Evolutionary conservation across 1,140 invertebrate genomes (phyloP).

Genomic region (Limonius californicus): DNA sequence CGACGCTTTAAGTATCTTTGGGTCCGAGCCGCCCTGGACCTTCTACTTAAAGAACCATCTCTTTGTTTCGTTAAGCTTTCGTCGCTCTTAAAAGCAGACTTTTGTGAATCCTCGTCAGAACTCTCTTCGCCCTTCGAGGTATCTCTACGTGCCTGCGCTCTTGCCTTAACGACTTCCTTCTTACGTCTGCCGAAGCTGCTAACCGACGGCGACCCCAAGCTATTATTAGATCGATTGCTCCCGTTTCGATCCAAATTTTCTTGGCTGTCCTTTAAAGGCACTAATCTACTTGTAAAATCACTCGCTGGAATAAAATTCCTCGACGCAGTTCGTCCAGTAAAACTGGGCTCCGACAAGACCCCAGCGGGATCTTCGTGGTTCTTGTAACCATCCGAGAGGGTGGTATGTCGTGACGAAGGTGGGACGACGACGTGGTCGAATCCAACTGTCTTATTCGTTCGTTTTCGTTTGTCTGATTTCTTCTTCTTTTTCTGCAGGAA

Average conservation of each 20-base stretch:
- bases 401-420: not conserved
- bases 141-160: constrained; percentile 61
- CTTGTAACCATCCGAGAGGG: constrained; percentile 32
- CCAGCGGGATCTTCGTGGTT: constrained; percentile 49
- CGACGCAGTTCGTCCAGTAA: constrained; percentile 19
- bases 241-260: not conserved
- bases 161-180: constrained; percentile 58
- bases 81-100: constrained; percentile 63
- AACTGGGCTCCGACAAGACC: constrained; percentile 38
- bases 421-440: constrained; percentile 42
- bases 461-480: constrained; percentile 47
- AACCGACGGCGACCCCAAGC: constrained; percentile 38
- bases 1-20: constrained; percentile 73
- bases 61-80: constrained; percentile 58
- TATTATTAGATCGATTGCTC: constrained; percentile 23
- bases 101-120: constrained; percentile 67
- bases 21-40: constrained; percentile 65
- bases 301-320: constrained; percentile 5
- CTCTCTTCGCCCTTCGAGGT: constrained; percentile 60
- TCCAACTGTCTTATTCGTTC: constrained; percentile 29
- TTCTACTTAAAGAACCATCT: constrained; percentile 53
- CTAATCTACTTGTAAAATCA: constrained; percentile 32
- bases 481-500: constrained; percentile 50
- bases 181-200: constrained; percentile 55
- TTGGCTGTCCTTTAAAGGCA: constrained; percentile 22